Base-by-base conservation (phyloP, 2,888 invertebrate genomes). In the Osedax fenrisi region DNA sequence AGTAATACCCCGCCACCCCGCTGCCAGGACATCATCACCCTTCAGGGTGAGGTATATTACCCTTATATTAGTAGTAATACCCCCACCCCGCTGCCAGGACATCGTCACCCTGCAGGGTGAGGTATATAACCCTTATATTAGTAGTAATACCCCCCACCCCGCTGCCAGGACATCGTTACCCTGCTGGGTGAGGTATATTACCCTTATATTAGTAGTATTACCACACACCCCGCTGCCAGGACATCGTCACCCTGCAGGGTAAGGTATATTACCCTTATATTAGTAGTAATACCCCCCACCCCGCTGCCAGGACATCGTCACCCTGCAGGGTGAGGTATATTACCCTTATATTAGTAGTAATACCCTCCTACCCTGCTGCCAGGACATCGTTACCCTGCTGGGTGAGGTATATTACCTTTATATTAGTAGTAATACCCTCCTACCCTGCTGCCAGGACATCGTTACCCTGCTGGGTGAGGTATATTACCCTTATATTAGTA, bases 291-390 rank as follows among this genome's bases (percentile, higher is more conserved):
- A n/a, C n/a, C n/a, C n/a, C n/a, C n/a, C n/a, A n/a, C n/a, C n/a
- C n/a, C n/a, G n/a, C n/a, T 76, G 78, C 1, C 76, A 90, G 90
- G 89, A 90, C 80, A 86, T 85, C 76, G 86, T 90, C 70, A 86
- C 87, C 77, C 81, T 90, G 64, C 84, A 83, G 67, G 90, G 89
- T 27, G 88, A 87, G 82, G 87, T 90, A 0, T 88, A 89, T 83
- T 90, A 88, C 81, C 90, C 90, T 0, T 89, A 89, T 80, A 81
- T 90, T 70, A n/a, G n/a, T n/a, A n/a, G n/a, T n/a, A n/a, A n/a
- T n/a, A n/a, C n/a, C n/a, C n/a, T n/a, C n/a, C n/a, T n/a, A n/a
- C n/a, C n/a, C n/a, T n/a, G n/a, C n/a, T 76, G 78, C 1, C 76
- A 90, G 90, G 89, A 90, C 80, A 86, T 85, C 76, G 86, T 90